Evolutionary conservation across 2,888 invertebrate species (phyloP).

Genomic region (Drepanosiphum platanoidis): DNA sequence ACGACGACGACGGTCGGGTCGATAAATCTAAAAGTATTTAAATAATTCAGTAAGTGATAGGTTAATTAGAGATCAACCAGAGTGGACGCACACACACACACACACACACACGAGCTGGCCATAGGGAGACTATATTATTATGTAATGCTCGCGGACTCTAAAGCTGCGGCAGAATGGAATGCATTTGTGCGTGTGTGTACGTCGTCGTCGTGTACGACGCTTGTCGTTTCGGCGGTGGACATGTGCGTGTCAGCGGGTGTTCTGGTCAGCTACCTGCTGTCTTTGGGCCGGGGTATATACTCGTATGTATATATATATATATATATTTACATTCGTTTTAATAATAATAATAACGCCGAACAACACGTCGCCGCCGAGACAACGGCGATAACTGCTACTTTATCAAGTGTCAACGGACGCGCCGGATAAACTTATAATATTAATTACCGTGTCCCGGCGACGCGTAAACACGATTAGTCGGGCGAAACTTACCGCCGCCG

Average conservation of each 20-base stretch:
- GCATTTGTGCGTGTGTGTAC: neutral
- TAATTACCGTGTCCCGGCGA: constrained; percentile 57
- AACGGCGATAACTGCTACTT: constrained; percentile 52
- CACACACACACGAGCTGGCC: no score
- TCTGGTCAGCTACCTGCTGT: constrained; percentile 57
- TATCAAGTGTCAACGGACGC: constrained; percentile 49
- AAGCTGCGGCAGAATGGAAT: neutral
- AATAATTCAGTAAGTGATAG: constrained; percentile 34
- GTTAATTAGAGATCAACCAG: constrained; percentile 28
- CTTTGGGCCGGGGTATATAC: neutral
- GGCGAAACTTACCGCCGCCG: constrained; percentile 44
- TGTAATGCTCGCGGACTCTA: neutral
- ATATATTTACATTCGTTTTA: neutral
- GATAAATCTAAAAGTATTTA: constrained; percentile 37
- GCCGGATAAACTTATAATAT: constrained; percentile 30
- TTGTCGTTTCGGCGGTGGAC: constrained; percentile 20
- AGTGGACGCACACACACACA: neutral
- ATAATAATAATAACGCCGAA: constrained; percentile 1
- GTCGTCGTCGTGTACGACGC: neutral
- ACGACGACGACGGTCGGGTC: neutral
- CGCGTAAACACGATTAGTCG: constrained; percentile 56
- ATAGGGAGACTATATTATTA: no score
- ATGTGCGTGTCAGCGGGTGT: constrained; percentile 45
- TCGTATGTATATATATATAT: no score
- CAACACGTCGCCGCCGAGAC: neutral